Conservation (phyloP, 2,888 invertebrate species). For the Acanthacorydalis orientalis region DNA sequence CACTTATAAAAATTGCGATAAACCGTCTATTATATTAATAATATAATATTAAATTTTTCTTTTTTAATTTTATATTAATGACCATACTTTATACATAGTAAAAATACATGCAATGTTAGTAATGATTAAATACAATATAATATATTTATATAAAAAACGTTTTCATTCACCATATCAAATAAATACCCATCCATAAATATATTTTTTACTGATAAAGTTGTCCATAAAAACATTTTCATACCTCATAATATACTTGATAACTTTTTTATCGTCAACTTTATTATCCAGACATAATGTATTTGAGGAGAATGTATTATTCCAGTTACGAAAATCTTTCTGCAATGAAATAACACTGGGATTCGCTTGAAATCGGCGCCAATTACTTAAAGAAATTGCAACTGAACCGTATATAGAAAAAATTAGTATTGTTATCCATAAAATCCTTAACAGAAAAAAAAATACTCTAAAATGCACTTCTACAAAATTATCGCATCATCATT, state of each 20-base stretch:
- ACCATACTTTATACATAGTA: too few relatives aligned
- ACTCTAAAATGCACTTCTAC: too few relatives aligned
- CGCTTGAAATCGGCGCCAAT: conserved; percentile 36
- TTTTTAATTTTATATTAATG: too few relatives aligned
- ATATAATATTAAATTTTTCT: too few relatives aligned
- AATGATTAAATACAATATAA: too few relatives aligned
- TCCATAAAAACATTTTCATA: conserved; percentile 11
- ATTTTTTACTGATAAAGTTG: neutral
- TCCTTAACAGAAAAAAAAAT: conserved; percentile 14
- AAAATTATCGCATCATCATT: too few relatives aligned
- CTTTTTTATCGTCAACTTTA: conserved; percentile 21
- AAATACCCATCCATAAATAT: too few relatives aligned
- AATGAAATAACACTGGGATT: conserved; percentile 45
- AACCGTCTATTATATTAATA: too few relatives aligned
- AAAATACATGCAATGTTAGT: too few relatives aligned
- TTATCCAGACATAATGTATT: conserved; percentile 35
- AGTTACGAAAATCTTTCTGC: conserved; percentile 43
- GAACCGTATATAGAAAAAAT: conserved; percentile 27
- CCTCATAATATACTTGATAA: conserved; percentile 21
- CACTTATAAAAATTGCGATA: too few relatives aligned
- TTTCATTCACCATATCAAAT: too few relatives aligned
- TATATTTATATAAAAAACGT: too few relatives aligned
- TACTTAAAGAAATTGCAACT: conserved; percentile 30
- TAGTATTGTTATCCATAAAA: conserved; percentile 24
- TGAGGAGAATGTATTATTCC: conserved; percentile 39